phyloP scores from a whole-genome alignment of 2,888 invertebrate species.

The Hymenopus coronatus region DNA sequence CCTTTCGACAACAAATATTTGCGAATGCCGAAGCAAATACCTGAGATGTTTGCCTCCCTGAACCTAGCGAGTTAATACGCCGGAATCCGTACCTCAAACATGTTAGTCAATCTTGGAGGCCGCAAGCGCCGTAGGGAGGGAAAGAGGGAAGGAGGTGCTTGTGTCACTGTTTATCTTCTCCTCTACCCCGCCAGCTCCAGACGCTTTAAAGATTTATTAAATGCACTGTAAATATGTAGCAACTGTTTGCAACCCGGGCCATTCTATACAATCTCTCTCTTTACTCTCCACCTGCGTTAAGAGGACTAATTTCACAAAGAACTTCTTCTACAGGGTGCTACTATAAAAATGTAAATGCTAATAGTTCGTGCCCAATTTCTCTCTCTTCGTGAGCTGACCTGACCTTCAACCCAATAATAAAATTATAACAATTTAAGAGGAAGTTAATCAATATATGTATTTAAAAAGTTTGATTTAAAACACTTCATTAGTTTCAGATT shows the following conservation, averaged over 20 bases:
- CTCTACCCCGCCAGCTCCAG: slow-evolving; percentile 5
- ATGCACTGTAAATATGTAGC: not conserved
- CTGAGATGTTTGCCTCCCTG: slow-evolving; percentile 31
- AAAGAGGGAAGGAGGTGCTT: not conserved
- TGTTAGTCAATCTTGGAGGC: slow-evolving; percentile 29
- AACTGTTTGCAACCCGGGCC: not conserved
- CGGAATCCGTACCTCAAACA: slow-evolving; percentile 33
- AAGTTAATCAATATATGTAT: no score
- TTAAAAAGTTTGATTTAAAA: no score
- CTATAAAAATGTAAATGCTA: not conserved
- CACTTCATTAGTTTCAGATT: no score
- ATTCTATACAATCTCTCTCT: not conserved
- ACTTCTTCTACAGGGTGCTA: not conserved
- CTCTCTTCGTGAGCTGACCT: not conserved
- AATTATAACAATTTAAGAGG: no score
- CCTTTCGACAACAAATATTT: slow-evolving; percentile 36
- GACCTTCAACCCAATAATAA: no score
- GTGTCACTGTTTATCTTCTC: slow-evolving; percentile 20
- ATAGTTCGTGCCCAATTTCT: not conserved
- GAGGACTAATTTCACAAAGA: not conserved
- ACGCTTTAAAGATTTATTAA: slow-evolving; percentile 27
- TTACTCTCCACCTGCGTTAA: not conserved
- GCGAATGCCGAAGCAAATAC: slow-evolving; percentile 34
- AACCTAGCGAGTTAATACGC: slow-evolving; percentile 31
- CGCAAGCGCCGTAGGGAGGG: not conserved